phyloP scores from a whole-genome alignment of 2,113 vertebrate species.

The Pimephales promelas region DNA sequence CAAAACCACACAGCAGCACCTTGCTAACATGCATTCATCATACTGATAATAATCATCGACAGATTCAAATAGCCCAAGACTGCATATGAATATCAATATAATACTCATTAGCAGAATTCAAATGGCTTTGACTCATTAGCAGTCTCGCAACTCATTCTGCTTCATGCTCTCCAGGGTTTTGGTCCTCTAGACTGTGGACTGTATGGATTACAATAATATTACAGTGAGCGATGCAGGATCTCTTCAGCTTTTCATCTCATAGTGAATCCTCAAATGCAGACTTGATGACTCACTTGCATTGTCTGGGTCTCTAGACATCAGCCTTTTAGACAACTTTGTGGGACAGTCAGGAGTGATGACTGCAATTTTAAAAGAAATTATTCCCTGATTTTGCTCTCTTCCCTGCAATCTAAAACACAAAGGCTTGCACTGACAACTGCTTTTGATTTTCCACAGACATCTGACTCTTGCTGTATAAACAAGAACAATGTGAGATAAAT shows the following conservation, averaged over 20 bases:
- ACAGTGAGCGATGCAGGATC: not conserved
- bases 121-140: slow-evolving; percentile 13
- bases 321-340: slow-evolving; percentile 18
- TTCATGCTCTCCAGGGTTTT: not conserved
- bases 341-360: slow-evolving; percentile 13
- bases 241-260: not conserved
- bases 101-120: slow-evolving; percentile 25
- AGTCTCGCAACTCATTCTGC: not conserved
- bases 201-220: not conserved
- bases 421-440: not conserved
- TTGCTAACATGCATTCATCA: slow-evolving; percentile 9
- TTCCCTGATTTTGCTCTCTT: not conserved
- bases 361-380: slow-evolving; percentile 10
- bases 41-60: not conserved
- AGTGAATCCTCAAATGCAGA: not conserved
- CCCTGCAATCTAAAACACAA: slow-evolving; percentile 12
- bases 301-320: slow-evolving; percentile 8
- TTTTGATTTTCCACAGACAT: not conserved
- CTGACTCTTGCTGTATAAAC: not conserved
- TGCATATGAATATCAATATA: slow-evolving; percentile 19
- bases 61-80: not conserved
- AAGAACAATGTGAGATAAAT: slow-evolving; percentile 8
- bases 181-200: not conserved
- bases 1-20: not conserved
- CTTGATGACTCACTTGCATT: slow-evolving; percentile 5